A percentile compares a stretch with the other conserved stretches of the same genome.
These are phyloP conservation scores for Sylvietta virens DNA, from an alignment of 2,113 vertebrate genomes.

Conservation along the genomic window DNA sequence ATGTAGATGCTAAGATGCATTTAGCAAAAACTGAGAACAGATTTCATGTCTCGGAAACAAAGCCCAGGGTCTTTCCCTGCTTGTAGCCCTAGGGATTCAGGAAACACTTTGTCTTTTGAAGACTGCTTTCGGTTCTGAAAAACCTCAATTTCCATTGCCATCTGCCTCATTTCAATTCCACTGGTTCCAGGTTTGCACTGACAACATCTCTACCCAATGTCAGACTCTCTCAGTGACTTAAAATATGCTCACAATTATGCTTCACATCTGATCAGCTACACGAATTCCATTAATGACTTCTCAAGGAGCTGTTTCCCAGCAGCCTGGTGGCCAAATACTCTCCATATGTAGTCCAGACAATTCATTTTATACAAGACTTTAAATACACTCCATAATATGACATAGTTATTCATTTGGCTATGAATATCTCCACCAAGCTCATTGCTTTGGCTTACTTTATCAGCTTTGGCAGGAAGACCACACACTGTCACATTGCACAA, in stretches of 20 bases:
- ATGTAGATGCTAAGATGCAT: not conserved
- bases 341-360: not conserved
- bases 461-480: not conserved
- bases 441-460: not conserved
- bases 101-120: not conserved
- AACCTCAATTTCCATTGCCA: not conserved
- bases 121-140: not conserved
- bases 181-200: not conserved
- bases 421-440: not conserved
- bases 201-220: not conserved
- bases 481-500: not conserved
- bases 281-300: not conserved
- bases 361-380: not conserved
- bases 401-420: not conserved
- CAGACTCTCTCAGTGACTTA: not conserved
- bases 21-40: not conserved
- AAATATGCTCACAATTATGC: not conserved
- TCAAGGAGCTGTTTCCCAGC: not conserved
- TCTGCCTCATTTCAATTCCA: fast-evolving
- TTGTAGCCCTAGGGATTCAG: not conserved
- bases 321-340: not conserved
- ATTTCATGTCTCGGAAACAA: not conserved
- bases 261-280: not conserved
- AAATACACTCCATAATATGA: not conserved
- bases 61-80: not conserved